Percentiles rank a stretch among this genome's conserved stretches.
Conservation (phyloP, 2,888 invertebrate species). For the Ophion slaviceki region DNA sequence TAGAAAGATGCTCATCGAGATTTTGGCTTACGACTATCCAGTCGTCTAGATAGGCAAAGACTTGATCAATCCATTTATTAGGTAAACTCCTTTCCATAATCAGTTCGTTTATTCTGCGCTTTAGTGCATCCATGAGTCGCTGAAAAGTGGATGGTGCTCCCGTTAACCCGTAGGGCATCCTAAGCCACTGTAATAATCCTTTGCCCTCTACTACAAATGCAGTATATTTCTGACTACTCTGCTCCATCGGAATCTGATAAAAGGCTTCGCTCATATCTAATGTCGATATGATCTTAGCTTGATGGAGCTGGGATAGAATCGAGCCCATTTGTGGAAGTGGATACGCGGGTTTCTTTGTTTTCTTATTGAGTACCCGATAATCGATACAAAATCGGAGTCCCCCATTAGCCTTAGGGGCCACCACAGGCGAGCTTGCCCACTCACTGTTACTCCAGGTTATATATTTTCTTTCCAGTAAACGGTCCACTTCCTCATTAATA, state of each 20-base stretch:
- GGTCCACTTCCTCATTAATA: constrained; percentile 51
- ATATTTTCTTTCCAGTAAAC: constrained; percentile 44
- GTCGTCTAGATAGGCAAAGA: constrained; percentile 59
- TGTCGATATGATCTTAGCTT: constrained; percentile 63
- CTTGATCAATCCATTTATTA: constrained; percentile 53
- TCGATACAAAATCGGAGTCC: constrained; percentile 57
- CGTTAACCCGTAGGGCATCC: constrained; percentile 64
- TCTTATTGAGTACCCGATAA: constrained; percentile 47
- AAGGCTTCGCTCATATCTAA: constrained; percentile 67
- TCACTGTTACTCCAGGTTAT: constrained; percentile 59
- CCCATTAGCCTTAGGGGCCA: constrained; percentile 49
- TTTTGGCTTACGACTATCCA: constrained; percentile 54
- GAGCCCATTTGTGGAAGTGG: constrained; percentile 62
- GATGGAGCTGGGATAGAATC: constrained; percentile 50
- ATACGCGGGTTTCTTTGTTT: constrained; percentile 59
- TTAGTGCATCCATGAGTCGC: constrained; percentile 56
- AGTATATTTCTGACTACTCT: constrained; percentile 54
- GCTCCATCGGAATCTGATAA: constrained; percentile 63
- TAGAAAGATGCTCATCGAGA: constrained; percentile 54
- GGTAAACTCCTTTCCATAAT: constrained; percentile 48
- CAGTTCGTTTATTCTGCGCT: constrained; percentile 26
- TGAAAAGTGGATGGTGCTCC: constrained; percentile 63
- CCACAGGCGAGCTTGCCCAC: constrained; percentile 59
- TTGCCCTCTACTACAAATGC: constrained; percentile 63
- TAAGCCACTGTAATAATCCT: constrained; percentile 61